phyloP scores from a whole-genome alignment of 2,113 vertebrate species.

The Tringa solitaria region DNA sequence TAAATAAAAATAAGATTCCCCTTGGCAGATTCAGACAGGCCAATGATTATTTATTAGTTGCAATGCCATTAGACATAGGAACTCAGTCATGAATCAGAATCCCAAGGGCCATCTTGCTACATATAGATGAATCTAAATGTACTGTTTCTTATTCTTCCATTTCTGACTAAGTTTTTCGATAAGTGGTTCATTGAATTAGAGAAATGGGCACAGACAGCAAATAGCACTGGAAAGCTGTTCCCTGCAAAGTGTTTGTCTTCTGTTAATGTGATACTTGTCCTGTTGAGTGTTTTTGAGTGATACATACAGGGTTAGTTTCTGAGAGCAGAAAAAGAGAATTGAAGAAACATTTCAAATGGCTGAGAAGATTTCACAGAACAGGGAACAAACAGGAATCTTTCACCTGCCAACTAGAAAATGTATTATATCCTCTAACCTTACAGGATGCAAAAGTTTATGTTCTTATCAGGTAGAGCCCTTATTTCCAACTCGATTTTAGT shows the following conservation, averaged over 20 bases:
- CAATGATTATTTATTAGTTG: constrained; percentile 8
- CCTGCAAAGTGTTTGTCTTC: background rate
- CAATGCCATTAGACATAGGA: background rate
- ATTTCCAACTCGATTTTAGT: background rate
- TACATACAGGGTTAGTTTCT: background rate
- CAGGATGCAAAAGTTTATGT: background rate
- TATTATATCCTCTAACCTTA: background rate
- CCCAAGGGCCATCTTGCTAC: background rate
- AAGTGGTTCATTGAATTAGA: background rate
- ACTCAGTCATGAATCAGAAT: background rate
- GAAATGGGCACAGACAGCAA: background rate
- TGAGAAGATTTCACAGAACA: background rate
- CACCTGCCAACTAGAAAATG: background rate
- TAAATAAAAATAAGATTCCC: constrained; percentile 11
- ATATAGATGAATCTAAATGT: background rate
- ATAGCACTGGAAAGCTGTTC: background rate
- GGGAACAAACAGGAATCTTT: background rate
- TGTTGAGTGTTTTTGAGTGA: background rate
- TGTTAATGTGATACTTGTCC: background rate
- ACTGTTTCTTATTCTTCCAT: background rate
- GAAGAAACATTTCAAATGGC: background rate
- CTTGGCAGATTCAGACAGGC: background rate
- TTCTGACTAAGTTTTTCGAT: background rate
- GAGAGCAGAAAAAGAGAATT: background rate
- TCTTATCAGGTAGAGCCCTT: background rate